These are phyloP conservation scores for Alexandromys oeconomus DNA, from an alignment of 2,797 vertebrate species.

Conservation along the genomic window DNA sequence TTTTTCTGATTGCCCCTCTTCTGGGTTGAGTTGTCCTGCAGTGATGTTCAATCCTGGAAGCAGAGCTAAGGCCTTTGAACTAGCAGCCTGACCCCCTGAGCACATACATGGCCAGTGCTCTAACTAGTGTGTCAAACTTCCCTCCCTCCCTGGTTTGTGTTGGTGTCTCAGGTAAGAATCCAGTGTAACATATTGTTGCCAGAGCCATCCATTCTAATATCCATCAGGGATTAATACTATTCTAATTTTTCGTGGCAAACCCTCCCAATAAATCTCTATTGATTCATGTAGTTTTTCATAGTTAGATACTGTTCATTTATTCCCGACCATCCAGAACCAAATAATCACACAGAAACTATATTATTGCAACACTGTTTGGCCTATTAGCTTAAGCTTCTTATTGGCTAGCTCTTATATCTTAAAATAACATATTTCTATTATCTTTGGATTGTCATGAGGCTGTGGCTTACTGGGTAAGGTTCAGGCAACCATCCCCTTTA, in stretches of 20 bases:
- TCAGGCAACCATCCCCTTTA: too few relatives aligned
- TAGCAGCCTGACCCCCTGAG: neutral
- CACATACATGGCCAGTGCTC: neutral
- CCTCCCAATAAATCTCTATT: neutral
- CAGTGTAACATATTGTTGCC: neutral
- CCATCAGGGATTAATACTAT: conserved; percentile 18
- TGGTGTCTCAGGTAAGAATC: neutral
- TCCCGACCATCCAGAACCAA: too few relatives aligned
- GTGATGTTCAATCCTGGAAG: neutral
- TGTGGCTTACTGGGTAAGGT: too few relatives aligned
- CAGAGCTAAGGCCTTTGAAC: neutral
- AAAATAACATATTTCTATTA: too few relatives aligned
- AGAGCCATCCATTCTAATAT: conserved; percentile 23
- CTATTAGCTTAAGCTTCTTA: too few relatives aligned
- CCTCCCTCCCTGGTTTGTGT: neutral
- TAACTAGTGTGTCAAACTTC: neutral
- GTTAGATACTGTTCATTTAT: too few relatives aligned
- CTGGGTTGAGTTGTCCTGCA: accelerated
- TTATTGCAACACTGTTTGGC: too few relatives aligned
- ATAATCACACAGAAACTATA: too few relatives aligned
- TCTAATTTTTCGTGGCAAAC: conserved; percentile 3
- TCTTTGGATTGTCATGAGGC: too few relatives aligned
- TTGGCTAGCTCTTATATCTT: too few relatives aligned
- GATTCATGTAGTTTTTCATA: neutral
- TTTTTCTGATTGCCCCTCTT: neutral